phyloP scores from a whole-genome alignment of 1,140 invertebrate species.

The Drosophila fuyamai region DNA sequence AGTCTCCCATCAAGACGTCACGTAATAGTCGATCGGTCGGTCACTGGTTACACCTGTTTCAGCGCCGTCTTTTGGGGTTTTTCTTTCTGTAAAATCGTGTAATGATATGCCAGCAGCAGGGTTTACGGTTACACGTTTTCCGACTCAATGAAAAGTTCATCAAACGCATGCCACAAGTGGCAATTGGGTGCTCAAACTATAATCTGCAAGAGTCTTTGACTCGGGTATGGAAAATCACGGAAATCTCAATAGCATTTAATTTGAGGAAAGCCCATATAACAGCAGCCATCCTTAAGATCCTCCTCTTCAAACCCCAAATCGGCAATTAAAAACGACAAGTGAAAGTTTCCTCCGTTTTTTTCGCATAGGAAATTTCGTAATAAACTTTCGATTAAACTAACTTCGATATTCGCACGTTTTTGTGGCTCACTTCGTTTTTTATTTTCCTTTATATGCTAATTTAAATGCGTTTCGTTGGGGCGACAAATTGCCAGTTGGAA shows the following conservation, averaged over 20 bases:
- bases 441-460: constrained; percentile 53
- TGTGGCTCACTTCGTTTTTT: constrained; percentile 14
- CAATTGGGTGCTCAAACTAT: constrained; percentile 29
- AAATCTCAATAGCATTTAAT: constrained; percentile 54
- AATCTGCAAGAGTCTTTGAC: constrained; percentile 19
- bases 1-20: constrained; percentile 68
- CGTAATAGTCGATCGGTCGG: constrained; percentile 60
- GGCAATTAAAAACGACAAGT: constrained; percentile 69
- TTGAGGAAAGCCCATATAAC: constrained; percentile 27
- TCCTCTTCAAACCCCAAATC: constrained; percentile 27
- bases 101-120: constrained; percentile 75
- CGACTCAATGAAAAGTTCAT: constrained; percentile 66
- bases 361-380: constrained; percentile 57
- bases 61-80: constrained; percentile 32
- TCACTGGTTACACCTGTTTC: constrained; percentile 81
- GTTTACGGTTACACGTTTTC: constrained; percentile 58
- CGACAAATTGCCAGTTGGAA: constrained; percentile 71
- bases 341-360: constrained; percentile 62
- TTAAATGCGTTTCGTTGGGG: constrained; percentile 63
- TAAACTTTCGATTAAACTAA: constrained; percentile 54
- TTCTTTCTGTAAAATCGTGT: constrained; percentile 47
- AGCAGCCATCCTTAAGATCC: constrained; percentile 35
- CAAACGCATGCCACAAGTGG: constrained; percentile 65
- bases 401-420: constrained; percentile 69
- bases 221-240: constrained; percentile 13